Evolutionary conservation across 2,797 vertebrate species (phyloP), one percentile per base, ranked within the genome.

Genomic region (Aotus griseimembra): DNA sequence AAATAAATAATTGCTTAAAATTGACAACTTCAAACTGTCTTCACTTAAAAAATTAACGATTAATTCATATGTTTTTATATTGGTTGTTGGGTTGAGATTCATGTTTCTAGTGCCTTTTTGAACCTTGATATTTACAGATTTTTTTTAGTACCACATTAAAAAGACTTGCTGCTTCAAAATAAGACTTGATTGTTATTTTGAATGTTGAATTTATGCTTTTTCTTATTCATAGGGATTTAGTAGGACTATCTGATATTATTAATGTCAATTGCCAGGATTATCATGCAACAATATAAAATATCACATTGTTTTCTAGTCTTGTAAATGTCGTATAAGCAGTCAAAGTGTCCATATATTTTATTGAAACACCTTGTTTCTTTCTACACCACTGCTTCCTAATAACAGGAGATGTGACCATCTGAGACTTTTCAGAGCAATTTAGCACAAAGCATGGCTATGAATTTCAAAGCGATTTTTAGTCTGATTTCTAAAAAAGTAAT

Each of bases 291-390:
- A 89, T 76, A 80, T n/a, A 70, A 89, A 91, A 82, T 33, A 77
- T 83, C 12, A 48, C 41, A 70, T 77, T 87, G 86, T 92, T 87
- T 87, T 14, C 2, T 15, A 79, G 75, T 26, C 41, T 96, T 92
- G 41, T 77, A 97, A 77, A 92, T 81, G 33, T 90, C 85, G 41
- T 33, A 76, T 80, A 36, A 76, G 90, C 67, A 93, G 84, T 89
- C 73, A 92, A 92, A 87, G 33, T 93, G 61, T 86, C 26, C 58
- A 70, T 55, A 41, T 80, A 88, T 84, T 95, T 96, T 94, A 96
- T 92, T 73, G 50, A 95, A 92, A 75, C n/a, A 88, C 41, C 14
- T 90, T 90, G 81, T 83, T 94, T 96, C 93, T 95, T 90, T 96
- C 81, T 94, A 33, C 4, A 75, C 39, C 72, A 76, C 36, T 95